A percentile compares a stretch with the other conserved stretches of the same genome.
phyloP scores from a whole-genome alignment of 2,888 invertebrate species.

The Acronicta aceris region DNA sequence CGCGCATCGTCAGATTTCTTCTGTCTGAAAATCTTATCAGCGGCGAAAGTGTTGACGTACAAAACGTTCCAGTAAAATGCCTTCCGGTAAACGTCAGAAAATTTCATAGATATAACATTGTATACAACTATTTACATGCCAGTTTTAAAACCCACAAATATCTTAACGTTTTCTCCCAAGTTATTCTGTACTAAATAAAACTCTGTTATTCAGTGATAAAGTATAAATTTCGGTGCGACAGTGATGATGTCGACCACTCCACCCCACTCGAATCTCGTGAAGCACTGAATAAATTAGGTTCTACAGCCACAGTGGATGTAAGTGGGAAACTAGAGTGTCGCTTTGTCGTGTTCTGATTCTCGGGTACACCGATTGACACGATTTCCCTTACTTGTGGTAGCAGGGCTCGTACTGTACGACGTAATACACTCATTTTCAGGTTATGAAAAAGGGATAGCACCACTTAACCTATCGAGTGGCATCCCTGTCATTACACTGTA shows the following conservation, averaged over 20 bases:
- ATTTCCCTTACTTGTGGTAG: slow-evolving; percentile 32
- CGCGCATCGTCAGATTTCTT: too few species aligned
- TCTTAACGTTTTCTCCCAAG: slow-evolving; percentile 17
- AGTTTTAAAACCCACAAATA: slow-evolving; percentile 23
- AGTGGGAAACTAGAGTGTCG: slow-evolving; percentile 52
- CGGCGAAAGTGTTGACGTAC: too few species aligned
- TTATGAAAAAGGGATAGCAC: not conserved
- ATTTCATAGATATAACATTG: not conserved
- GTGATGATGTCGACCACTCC: slow-evolving; percentile 45
- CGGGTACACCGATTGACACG: slow-evolving; percentile 43
- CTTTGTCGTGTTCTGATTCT: slow-evolving; percentile 41
- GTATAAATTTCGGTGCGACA: slow-evolving; percentile 22
- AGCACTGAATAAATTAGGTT: slow-evolving; percentile 62
- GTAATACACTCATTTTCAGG: not conserved
- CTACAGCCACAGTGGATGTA: slow-evolving; percentile 46
- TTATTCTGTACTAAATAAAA: slow-evolving; percentile 20
- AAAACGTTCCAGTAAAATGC: too few species aligned
- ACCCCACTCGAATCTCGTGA: slow-evolving; percentile 47
- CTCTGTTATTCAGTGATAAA: slow-evolving; percentile 22
- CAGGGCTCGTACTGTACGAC: not conserved
- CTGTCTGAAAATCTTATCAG: too few species aligned
- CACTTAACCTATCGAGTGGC: not conserved
- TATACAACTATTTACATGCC: slow-evolving; percentile 10
- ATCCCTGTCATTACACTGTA: not conserved
- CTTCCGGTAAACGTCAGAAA: too few species aligned